These are phyloP conservation scores for Strongylocentrotus purpuratus DNA, from an alignment of 35 echinoderm and acorn worm genomes.

Conservation along the genomic window DNA sequence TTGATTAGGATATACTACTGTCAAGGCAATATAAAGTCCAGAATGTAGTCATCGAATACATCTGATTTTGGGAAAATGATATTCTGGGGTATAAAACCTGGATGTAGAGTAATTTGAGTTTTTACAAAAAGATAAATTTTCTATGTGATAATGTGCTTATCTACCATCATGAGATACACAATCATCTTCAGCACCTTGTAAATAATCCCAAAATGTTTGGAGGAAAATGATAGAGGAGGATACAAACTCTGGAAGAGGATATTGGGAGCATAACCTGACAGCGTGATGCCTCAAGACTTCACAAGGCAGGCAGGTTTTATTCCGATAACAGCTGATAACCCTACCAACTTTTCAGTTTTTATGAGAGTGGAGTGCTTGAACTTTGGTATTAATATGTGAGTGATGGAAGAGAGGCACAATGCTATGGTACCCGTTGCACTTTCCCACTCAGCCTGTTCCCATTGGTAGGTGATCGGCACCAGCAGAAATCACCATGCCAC, in stretches of 20 bases:
- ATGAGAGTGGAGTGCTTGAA: constrained; percentile 8
- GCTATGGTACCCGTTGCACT: neutral
- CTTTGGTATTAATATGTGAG: constrained; percentile 5
- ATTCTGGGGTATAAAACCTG: too few species aligned
- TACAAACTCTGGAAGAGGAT: neutral
- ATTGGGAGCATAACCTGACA: neutral
- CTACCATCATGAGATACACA: too few species aligned
- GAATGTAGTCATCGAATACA: too few species aligned
- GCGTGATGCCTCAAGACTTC: neutral
- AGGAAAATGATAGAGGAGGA: neutral
- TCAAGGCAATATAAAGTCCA: too few species aligned
- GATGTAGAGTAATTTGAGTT: too few species aligned
- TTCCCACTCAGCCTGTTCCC: neutral
- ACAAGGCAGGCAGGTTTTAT: neutral
- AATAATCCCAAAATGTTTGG: neutral
- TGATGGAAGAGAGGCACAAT: neutral
- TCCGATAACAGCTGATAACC: neutral
- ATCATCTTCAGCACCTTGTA: neutral
- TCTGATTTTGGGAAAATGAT: too few species aligned
- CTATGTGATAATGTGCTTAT: too few species aligned
- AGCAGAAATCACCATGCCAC: neutral
- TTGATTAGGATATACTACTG: too few species aligned
- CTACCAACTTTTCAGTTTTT: constrained; percentile 1
- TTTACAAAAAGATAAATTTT: too few species aligned
- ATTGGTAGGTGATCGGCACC: neutral